Percentiles rank a stretch among this genome's conserved stretches.
phyloP scores from a whole-genome alignment of 30 jellyfish, hydroid and myxozoan species.

The Mastigias papua region DNA sequence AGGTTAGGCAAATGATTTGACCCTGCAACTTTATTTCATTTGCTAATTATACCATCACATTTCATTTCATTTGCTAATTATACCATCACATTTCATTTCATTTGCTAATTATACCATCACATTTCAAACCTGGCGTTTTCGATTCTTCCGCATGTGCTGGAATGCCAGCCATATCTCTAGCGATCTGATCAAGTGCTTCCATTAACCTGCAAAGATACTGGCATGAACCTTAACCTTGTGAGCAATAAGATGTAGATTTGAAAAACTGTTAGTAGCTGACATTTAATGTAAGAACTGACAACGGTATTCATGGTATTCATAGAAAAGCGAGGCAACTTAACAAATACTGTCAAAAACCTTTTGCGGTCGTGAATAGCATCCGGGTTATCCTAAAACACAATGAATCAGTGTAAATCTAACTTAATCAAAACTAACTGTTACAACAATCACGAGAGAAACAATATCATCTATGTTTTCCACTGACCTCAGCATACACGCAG shows the following conservation, averaged over 20 bases:
- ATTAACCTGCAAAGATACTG: not conserved
- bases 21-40: too few relatives aligned
- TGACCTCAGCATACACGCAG: too few relatives aligned
- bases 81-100: not conserved
- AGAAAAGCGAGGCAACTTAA: not conserved
- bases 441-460: too few relatives aligned
- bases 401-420: not conserved
- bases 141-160: conserved; percentile 12
- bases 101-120: not conserved
- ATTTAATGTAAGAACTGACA: not conserved
- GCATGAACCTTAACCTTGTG: too few relatives aligned
- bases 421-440: too few relatives aligned
- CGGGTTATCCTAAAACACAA: not conserved
- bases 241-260: not conserved
- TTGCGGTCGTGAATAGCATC: not conserved
- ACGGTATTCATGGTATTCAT: not conserved
- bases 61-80: not conserved
- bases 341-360: not conserved
- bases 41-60: not conserved
- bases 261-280: not conserved
- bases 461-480: too few relatives aligned
- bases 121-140: conserved; percentile 33
- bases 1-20: too few relatives aligned
- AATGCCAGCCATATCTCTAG: conserved; percentile 46
- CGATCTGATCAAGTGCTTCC: conserved; percentile 33